Base-by-base conservation (phyloP, 2,113 vertebrate genomes). In the Hippocampus comes region DNA sequence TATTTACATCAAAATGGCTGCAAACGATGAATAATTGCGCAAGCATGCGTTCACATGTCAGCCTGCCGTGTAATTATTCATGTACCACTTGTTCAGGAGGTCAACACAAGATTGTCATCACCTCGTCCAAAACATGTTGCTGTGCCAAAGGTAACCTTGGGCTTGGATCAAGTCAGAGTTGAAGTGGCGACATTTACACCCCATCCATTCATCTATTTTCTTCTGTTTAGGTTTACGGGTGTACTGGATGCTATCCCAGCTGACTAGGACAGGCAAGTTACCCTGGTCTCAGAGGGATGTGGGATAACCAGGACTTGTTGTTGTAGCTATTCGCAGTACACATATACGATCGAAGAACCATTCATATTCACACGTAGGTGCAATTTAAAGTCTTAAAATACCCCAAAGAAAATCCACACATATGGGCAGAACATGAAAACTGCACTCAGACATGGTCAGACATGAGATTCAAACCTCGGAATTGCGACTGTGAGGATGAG, bases 1-100 rank as follows among this genome's bases (percentile, higher is more conserved):
- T 79, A 79, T 84, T 86, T 60, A 80, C 68, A 73, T 82, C 72
- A 69, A 65, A 75, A 76, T 48, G 77, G 46, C 78, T 76, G 3
- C 0, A 56, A 82, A 78, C 51, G n/a, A 68, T 78, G 66, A 81
- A 83, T 79, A 80, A 77, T 80, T 75, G 71, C 77, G 56, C 66
- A 18, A 66, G 0, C 17, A 46, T 21, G 74, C 72, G 46, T 80
- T 46, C 67, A 15, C 55, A 56, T 63, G 73, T 21, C 9, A 30
- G 53, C 23, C 77, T 25, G 57, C 71, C 48, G 67, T 71, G 71
- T 41, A 56, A 74, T 78, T 75, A 73, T 74, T 74, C 56, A 74
- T 80, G 63, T 43, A 21, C 9, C 63, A 70, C 70, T 65, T 42
- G n/a, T 38, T 11, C 63, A 49, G 41, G 60, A 69, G 51, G 73